These are phyloP conservation scores for Sphaerophoria taeniata DNA, from an alignment of 2,888 invertebrate species.

Conservation along the genomic window DNA sequence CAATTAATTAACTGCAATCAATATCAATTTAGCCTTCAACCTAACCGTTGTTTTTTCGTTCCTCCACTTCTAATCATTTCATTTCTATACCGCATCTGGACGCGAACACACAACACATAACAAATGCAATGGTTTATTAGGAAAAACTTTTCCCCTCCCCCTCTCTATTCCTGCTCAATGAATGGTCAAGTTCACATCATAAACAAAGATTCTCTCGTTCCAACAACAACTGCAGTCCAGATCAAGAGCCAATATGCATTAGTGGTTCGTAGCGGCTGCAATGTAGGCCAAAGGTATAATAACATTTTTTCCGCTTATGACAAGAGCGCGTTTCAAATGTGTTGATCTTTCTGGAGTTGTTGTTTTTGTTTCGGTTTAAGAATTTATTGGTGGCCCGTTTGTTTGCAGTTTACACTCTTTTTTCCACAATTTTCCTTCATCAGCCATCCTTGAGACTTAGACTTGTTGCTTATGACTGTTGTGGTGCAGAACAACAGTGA, in stretches of 20 bases:
- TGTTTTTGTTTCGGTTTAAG: conserved; percentile 3
- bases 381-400: conserved; percentile 49
- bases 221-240: conserved; percentile 26
- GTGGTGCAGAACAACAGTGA: conserved; percentile 6
- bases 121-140: conserved; percentile 29
- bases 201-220: conserved; percentile 57
- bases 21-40: conserved; percentile 67
- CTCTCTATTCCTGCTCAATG: conserved; percentile 33
- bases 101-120: conserved; percentile 12
- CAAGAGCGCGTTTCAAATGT: conserved; percentile 55
- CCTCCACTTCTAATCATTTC: conserved; percentile 72
- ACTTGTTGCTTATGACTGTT: background rate
- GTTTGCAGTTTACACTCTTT: conserved; percentile 39
- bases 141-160: conserved; percentile 37
- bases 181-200: conserved; percentile 68
- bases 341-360: conserved; percentile 54
- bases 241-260: conserved; percentile 37
- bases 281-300: conserved; percentile 73
- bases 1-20: conserved; percentile 70
- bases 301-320: conserved; percentile 69
- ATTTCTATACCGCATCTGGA: conserved; percentile 64
- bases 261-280: conserved; percentile 26
- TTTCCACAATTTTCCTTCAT: conserved; percentile 46
- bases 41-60: conserved; percentile 71
- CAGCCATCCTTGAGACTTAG: conserved; percentile 26